phyloP scores from a whole-genome alignment of 2,113 vertebrate species.

The Columbina picui region DNA sequence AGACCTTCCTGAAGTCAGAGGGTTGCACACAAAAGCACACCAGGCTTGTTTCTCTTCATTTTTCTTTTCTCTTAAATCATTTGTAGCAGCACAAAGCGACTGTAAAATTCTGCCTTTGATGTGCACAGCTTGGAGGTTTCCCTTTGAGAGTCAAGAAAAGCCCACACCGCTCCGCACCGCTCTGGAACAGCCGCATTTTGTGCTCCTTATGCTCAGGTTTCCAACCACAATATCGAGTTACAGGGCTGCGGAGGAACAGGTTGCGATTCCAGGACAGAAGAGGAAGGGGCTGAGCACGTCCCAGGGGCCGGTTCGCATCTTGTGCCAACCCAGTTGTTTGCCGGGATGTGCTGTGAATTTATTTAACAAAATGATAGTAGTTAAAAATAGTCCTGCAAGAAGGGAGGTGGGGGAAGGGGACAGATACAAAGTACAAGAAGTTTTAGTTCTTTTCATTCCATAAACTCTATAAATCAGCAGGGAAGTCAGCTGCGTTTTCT shows the following conservation, averaged over 20 bases:
- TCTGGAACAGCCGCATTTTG: not conserved
- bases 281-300: not conserved
- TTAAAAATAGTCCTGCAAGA: not conserved
- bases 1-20: not conserved
- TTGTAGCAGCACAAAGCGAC: not conserved
- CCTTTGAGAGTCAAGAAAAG: not conserved
- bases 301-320: accelerated
- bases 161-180: not conserved
- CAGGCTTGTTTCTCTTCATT: not conserved
- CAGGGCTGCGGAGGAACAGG: not conserved
- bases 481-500: not conserved
- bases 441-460: constrained; percentile 6
- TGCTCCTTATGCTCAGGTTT: not conserved
- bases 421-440: not conserved
- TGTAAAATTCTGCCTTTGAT: constrained; percentile 21
- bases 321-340: not conserved
- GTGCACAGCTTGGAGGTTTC: not conserved
- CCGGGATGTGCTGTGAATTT: not conserved
- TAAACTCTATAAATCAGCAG: not conserved
- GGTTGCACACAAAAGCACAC: not conserved
- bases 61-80: not conserved
- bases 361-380: not conserved
- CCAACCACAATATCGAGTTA: not conserved
- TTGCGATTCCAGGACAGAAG: not conserved
- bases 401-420: not conserved